phyloP scores from a whole-genome alignment of 2,888 invertebrate genomes.

The Platycheirus albimanus region DNA sequence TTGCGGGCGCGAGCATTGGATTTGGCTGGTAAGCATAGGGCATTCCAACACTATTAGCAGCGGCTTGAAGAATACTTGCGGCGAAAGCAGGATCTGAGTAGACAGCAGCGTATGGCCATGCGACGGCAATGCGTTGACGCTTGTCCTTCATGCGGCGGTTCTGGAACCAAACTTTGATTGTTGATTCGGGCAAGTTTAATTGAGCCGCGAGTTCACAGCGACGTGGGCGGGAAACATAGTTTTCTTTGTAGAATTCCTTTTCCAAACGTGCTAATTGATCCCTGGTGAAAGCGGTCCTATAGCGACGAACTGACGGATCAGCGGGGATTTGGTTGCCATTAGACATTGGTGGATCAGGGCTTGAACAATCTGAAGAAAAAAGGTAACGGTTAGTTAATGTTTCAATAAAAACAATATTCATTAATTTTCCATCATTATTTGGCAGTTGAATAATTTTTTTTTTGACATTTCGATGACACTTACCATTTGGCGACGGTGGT shows the following conservation, averaged over 20 bases:
- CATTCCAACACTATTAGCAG: conserved; percentile 88
- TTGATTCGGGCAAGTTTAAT: conserved; percentile 96
- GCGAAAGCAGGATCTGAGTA: conserved; percentile 97
- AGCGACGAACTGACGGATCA: conserved; percentile 91
- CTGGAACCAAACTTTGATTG: conserved; percentile 99
- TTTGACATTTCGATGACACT: conserved; percentile 66
- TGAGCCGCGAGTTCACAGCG: conserved; percentile 97
- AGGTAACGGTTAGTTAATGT: neutral
- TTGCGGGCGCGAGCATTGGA: conserved; percentile 83
- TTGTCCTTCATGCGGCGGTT: conserved; percentile 90
- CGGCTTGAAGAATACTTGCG: conserved; percentile 95
- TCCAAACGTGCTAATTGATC: conserved; percentile 96
- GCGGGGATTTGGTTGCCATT: conserved; percentile 82
- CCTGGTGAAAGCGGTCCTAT: conserved; percentile 97
- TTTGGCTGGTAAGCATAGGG: conserved; percentile 86
- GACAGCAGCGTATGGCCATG: conserved; percentile 97
- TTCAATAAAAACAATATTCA: too few relatives aligned
- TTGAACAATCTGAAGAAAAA: conserved; percentile 82
- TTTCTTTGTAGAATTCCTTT: conserved; percentile 98
- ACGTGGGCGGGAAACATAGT: conserved; percentile 97
- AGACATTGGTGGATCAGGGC: conserved; percentile 80
- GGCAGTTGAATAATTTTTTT: conserved; percentile 5
- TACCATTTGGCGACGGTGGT: conserved; percentile 84
- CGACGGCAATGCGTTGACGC: conserved; percentile 95
- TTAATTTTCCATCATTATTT: too few relatives aligned